Evolutionary conservation across 2,113 vertebrate species (phyloP).

Genomic region (Nerophis lumbriciformis): DNA sequence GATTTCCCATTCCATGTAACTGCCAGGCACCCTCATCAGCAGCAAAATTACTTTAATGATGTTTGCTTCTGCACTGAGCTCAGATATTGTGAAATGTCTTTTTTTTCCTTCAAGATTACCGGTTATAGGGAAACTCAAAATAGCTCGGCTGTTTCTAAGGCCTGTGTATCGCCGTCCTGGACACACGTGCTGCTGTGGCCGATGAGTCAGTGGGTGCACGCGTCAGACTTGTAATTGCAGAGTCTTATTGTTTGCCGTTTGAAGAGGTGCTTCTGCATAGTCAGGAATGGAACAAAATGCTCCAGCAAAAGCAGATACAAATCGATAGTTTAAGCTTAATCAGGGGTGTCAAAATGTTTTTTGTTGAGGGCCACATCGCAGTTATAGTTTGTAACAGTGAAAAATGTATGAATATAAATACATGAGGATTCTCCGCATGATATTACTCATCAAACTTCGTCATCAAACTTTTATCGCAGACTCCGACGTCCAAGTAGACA

Average conservation of each 20-base stretch:
- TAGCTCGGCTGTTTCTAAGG: conserved; percentile 49
- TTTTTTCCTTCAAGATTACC: conserved; percentile 46
- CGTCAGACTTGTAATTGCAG: conserved; percentile 34
- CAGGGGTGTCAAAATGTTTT: no score
- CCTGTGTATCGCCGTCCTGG: conserved; percentile 40
- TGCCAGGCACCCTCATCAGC: conserved; percentile 50
- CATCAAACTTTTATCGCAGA: no score
- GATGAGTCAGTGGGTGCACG: conserved; percentile 58
- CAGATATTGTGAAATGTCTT: conserved; percentile 10
- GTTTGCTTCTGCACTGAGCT: conserved; percentile 49
- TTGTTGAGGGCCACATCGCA: no score
- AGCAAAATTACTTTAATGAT: conserved; percentile 47
- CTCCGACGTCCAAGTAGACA: no score
- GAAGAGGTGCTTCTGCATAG: neutral
- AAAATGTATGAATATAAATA: no score
- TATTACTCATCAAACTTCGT: no score
- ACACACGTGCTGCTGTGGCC: conserved; percentile 43
- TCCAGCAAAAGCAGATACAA: neutral
- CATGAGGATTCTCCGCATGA: no score
- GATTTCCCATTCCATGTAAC: conserved; percentile 62
- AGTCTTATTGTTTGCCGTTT: neutral
- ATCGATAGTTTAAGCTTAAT: no score
- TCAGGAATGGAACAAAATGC: neutral
- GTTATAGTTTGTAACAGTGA: no score
- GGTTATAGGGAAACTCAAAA: conserved; percentile 57